Conservation (phyloP, 2,888 invertebrate genomes). For the Suillia variegata region DNA sequence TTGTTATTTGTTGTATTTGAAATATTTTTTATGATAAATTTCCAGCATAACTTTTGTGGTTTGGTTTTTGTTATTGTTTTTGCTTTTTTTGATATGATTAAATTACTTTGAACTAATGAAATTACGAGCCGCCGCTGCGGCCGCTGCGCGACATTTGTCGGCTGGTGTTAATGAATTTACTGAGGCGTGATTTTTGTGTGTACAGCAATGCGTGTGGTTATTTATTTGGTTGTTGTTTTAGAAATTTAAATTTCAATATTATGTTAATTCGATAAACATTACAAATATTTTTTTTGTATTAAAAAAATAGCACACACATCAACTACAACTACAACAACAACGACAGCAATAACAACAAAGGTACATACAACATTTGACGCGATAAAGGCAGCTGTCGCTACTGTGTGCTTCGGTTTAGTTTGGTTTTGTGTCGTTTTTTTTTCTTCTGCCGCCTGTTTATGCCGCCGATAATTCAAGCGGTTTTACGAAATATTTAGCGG, state of each 20-base stretch:
- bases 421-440: neutral
- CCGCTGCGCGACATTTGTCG: no score
- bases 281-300: no score
- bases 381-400: neutral
- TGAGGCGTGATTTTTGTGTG: neutral
- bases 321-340: neutral
- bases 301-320: no score
- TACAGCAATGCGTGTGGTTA: neutral
- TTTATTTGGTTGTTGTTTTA: no score
- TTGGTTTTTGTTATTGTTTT: no score
- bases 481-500: neutral
- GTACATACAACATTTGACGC: neutral
- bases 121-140: no score
- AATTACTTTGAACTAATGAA: neutral
- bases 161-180: neutral
- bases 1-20: no score
- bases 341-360: neutral
- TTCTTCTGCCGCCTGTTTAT: no score
- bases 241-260: neutral
- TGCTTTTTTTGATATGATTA: no score
- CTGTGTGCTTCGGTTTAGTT: neutral
- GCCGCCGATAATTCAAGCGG: neutral
- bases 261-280: constrained; percentile 1
- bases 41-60: no score
- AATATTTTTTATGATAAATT: no score